Base-by-base conservation (phyloP, 2,888 invertebrate species). In the Phalangium opilio region DNA sequence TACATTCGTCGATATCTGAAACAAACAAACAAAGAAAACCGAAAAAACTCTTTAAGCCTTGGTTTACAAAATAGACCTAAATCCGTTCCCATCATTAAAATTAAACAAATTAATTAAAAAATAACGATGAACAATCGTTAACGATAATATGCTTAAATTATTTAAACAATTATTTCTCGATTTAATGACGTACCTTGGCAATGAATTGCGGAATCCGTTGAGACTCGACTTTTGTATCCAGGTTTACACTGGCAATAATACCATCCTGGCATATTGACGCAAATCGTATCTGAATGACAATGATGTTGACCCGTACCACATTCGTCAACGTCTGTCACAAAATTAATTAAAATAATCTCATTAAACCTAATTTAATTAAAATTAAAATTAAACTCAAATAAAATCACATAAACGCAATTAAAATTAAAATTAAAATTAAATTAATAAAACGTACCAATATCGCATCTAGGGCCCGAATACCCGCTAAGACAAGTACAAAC, bases 241-340 rank as follows among this genome's bases (percentile, higher is more conserved):
- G 76, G 74, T 56, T 78, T 76, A 67, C 87, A 87, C 59, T 81
- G 78, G 68, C 89, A 89, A 67, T 83, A 81, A 70, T 83, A 85
- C 42, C 59, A 56, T 58, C 87, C 87, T 39, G 84, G 84, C 45
- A 63, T 81, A 69, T 87, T 87, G 67, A 84, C 76, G 69, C 87
- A 87, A 46, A 74, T 72, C 44, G 85, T 82, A 57, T 80, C 76
- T 56, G 75, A 73, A 57, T 79, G 78, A 68, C 87, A 87, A 51
- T 77, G 73, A 60, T 79, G 76, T 46, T 75, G 70, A 53, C 76
- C 75, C 55, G 76, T 72, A 15, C 74, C 71, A 69, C 87, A 87
- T 70, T 87, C 89, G 71, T 89, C 83, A 61, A 83, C 73, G 70
- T 87, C 89, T 67, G 57, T 2, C n/a, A n/a, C n/a, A n/a, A n/a